Evolutionary conservation across 1,140 invertebrate species (phyloP).

Genomic region (Caenorhabditis remanei): DNA sequence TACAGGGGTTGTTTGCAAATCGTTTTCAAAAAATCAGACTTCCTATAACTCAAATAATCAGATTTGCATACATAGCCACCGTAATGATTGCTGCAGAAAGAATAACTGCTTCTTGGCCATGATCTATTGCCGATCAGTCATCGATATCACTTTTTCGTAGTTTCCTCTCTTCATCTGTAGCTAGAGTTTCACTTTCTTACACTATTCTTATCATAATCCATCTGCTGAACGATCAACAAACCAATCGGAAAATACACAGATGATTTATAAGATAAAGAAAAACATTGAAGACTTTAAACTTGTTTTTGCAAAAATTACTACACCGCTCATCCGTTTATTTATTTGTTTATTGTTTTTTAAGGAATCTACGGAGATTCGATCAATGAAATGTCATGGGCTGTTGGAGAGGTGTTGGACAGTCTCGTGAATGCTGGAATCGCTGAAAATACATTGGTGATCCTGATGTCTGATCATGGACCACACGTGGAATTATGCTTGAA

Average conservation of each 20-base stretch:
- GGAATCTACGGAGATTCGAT: constrained; percentile 73
- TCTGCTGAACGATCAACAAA: not conserved
- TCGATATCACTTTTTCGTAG: no score
- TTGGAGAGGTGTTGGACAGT: constrained; percentile 73
- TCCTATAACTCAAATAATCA: no score
- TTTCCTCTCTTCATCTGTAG: no score
- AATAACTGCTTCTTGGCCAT: no score
- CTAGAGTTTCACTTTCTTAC: not conserved
- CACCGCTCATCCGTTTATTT: not conserved
- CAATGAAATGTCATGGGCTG: constrained; percentile 78
- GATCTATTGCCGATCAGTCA: no score
- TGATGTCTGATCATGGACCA: constrained; percentile 78
- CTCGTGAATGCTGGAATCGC: constrained; percentile 67
- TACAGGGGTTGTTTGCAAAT: no score
- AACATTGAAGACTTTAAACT: no score
- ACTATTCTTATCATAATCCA: not conserved
- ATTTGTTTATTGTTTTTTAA: not conserved
- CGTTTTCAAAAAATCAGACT: no score
- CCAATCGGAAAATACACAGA: not conserved
- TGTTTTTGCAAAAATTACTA: no score
- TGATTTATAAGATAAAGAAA: no score
- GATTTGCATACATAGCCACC: no score
- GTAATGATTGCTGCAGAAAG: no score
- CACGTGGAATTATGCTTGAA: constrained; percentile 77
- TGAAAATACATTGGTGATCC: constrained; percentile 70